Evolutionary conservation across 2,888 invertebrate genomes (phyloP).

Genomic region (Acleris emargana): DNA sequence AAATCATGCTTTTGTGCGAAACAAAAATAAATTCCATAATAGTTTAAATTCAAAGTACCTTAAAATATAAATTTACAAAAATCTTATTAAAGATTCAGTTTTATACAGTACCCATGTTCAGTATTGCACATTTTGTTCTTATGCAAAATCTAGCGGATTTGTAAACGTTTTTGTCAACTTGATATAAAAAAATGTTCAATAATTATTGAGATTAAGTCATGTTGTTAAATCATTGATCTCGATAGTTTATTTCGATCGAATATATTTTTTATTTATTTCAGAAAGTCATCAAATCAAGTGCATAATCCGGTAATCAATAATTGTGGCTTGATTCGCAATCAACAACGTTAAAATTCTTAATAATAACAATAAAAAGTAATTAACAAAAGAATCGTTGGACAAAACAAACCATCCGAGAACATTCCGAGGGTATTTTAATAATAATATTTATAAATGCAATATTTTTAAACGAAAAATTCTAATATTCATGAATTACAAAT

Average conservation of each 20-base stretch:
- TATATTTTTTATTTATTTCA: constrained; percentile 18
- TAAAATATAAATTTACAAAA: constrained; percentile 63
- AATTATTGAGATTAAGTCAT: constrained; percentile 16
- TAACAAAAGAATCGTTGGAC: constrained; percentile 74
- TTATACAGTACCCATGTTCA: constrained; percentile 68
- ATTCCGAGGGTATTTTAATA: constrained; percentile 69
- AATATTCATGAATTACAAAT: constrained; percentile 69
- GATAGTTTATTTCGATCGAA: constrained; percentile 14
- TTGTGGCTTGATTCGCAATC: constrained; percentile 67
- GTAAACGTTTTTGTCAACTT: constrained; percentile 34
- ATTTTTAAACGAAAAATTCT: constrained; percentile 72
- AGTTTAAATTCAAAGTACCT: constrained; percentile 53
- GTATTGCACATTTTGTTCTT: constrained; percentile 73
- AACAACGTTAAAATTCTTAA: constrained; percentile 82
- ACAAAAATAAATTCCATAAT: constrained; percentile 39
- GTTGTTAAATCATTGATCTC: constrained; percentile 20
- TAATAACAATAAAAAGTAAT: constrained; percentile 81
- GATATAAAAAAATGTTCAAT: constrained; percentile 26
- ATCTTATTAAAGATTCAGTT: constrained; percentile 63
- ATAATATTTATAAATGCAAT: constrained; percentile 73
- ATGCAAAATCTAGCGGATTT: constrained; percentile 72
- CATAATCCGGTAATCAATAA: constrained; percentile 53
- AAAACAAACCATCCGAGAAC: constrained; percentile 79
- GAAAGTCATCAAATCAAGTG: constrained; percentile 39
- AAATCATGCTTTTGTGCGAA: constrained; percentile 36